Conservation (phyloP, 2,888 invertebrate species). For the Conus canariensis region DNA sequence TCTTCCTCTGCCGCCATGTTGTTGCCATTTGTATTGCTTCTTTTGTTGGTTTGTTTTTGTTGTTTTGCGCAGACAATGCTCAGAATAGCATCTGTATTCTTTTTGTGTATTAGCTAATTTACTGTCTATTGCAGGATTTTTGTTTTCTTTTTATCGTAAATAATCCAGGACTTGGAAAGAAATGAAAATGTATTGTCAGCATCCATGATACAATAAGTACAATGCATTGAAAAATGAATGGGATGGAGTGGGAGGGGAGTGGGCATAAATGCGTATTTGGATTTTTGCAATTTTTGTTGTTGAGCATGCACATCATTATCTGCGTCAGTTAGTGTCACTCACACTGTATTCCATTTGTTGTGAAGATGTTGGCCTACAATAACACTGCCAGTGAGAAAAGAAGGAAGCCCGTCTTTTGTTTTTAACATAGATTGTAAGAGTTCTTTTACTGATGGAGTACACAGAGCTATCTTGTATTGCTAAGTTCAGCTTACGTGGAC, state of each 20-base stretch:
- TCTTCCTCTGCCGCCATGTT: neutral
- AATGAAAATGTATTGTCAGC: no score
- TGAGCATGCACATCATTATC: neutral
- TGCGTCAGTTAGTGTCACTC: neutral
- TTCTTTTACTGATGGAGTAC: no score
- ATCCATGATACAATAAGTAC: no score
- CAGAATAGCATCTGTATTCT: neutral
- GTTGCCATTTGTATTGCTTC: neutral
- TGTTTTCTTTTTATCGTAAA: neutral
- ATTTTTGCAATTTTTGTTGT: neutral
- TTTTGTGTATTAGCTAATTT: neutral
- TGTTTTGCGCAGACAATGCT: neutral
- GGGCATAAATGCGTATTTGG: neutral
- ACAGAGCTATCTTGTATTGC: neutral
- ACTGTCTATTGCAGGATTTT: neutral
- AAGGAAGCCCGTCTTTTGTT: neutral
- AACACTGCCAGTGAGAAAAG: constrained; percentile 7
- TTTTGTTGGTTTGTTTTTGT: neutral
- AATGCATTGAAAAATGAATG: no score
- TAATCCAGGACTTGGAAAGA: no score
- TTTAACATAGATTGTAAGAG: neutral
- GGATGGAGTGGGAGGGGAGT: no score
- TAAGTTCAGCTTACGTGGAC: neutral
- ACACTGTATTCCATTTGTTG: neutral
- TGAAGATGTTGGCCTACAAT: neutral